Percentiles rank a stretch among this genome's conserved stretches.
Evolutionary conservation across 2,888 invertebrate genomes (phyloP).

Genomic region (Sarcophaga rosellei): DNA sequence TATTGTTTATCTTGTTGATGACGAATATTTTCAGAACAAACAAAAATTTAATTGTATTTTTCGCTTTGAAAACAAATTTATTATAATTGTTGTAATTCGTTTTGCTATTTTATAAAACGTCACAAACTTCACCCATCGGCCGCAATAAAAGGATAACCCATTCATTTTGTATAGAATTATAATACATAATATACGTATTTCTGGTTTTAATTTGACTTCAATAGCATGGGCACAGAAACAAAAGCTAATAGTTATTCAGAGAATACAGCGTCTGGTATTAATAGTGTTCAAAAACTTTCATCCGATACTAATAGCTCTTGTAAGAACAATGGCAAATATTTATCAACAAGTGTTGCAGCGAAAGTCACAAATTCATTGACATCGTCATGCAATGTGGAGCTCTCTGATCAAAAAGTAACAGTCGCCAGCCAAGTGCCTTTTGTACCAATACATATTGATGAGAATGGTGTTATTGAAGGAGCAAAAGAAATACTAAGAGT

Average conservation of each 20-base stretch:
- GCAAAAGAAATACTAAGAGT: slow-evolving; percentile 85
- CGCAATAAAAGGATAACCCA: background rate
- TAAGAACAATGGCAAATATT: slow-evolving; percentile 23
- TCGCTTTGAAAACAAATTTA: background rate
- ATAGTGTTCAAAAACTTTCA: slow-evolving; percentile 58
- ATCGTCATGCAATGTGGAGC: slow-evolving; percentile 12
- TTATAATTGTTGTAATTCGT: background rate
- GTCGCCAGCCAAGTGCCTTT: slow-evolving; percentile 71
- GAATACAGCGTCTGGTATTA: slow-evolving; percentile 73
- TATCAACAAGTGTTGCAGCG: slow-evolving; percentile 7
- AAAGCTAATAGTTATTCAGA: slow-evolving; percentile 77
- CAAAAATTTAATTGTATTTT: background rate
- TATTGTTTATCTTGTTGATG: slow-evolving; percentile 23
- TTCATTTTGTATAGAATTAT: background rate
- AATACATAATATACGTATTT: background rate
- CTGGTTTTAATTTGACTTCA: slow-evolving; percentile 58
- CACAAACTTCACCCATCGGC: no score
- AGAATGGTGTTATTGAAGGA: slow-evolving; percentile 86
- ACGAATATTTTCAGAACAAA: slow-evolving; percentile 25
- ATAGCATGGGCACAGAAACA: slow-evolving; percentile 79
- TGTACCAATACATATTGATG: slow-evolving; percentile 85
- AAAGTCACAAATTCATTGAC: slow-evolving; percentile 6
- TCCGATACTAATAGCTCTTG: slow-evolving; percentile 3
- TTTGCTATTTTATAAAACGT: no score
- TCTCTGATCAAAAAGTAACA: slow-evolving; percentile 5